Conservation (phyloP, 2,797 vertebrate genomes). For the Periparus ater region DNA sequence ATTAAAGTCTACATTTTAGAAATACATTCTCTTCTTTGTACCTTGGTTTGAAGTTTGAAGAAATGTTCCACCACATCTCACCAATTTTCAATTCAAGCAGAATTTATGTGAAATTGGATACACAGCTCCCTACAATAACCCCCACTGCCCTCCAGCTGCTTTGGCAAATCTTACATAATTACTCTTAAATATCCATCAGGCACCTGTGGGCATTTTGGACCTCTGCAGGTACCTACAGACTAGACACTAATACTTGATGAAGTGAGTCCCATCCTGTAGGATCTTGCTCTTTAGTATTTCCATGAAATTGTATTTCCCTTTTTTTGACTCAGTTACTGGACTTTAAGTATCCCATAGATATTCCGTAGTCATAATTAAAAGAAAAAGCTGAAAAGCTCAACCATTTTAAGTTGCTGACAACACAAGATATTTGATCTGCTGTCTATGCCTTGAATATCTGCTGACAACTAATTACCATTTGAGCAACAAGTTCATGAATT, state of each 20-base stretch:
- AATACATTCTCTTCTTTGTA: neutral
- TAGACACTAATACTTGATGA: neutral
- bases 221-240: neutral
- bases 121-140: neutral
- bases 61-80: neutral
- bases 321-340: neutral
- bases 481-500: slow-evolving; percentile 52
- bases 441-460: neutral
- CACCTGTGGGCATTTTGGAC: neutral
- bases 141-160: rapidly evolving
- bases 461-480: slow-evolving; percentile 47
- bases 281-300: neutral
- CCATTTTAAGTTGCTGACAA: neutral
- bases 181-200: neutral
- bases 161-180: neutral
- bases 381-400: neutral
- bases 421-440: neutral
- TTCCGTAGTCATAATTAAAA: neutral
- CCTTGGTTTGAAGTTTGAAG: neutral
- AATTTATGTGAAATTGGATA: neutral
- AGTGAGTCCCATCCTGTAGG: neutral
- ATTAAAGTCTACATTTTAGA: neutral
- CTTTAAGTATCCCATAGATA: neutral
- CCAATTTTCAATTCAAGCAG: neutral
- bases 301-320: neutral